These are phyloP conservation scores for Cephalotes varians DNA, from an alignment of 2,888 invertebrate species.

Conservation along the genomic window DNA sequence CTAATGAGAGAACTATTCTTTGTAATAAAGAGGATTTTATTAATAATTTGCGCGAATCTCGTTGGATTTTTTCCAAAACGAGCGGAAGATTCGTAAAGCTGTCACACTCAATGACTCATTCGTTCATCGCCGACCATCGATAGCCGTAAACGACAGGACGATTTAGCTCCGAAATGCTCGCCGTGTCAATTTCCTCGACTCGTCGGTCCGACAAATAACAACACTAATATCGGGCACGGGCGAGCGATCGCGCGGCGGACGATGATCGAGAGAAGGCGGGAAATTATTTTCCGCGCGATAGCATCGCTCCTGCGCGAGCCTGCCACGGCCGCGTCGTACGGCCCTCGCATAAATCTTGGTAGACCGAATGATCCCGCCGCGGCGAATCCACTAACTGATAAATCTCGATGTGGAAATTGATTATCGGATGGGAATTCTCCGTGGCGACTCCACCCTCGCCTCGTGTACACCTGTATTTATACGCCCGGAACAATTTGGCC, in stretches of 20 bases:
- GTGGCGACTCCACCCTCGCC: constrained; percentile 24
- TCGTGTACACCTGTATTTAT: constrained; percentile 42
- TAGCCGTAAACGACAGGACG: constrained; percentile 3
- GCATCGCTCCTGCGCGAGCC: constrained; percentile 35
- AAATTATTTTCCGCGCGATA: constrained; percentile 58
- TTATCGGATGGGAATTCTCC: constrained; percentile 61
- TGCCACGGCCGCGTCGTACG: constrained; percentile 40
- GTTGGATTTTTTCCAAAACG: not conserved
- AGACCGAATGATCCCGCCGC: constrained; percentile 62
- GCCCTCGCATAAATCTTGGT: constrained; percentile 66
- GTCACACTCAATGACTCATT: not conserved
- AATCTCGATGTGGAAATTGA: constrained; percentile 69
- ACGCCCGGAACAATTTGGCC: constrained; percentile 34
- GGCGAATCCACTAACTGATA: constrained; percentile 61
- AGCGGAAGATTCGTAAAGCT: not conserved
- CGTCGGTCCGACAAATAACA: constrained; percentile 50
- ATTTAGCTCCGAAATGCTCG: constrained; percentile 17
- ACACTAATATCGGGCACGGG: constrained; percentile 52
- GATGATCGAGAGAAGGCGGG: constrained; percentile 54
- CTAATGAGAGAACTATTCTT: no score
- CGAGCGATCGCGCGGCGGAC: constrained; percentile 42
- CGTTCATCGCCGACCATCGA: not conserved
- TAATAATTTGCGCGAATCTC: not conserved
- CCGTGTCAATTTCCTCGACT: constrained; percentile 15
- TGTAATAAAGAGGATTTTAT: not conserved